Conservation (phyloP, 2,888 invertebrate species). For the Epirrhoe alternata region DNA sequence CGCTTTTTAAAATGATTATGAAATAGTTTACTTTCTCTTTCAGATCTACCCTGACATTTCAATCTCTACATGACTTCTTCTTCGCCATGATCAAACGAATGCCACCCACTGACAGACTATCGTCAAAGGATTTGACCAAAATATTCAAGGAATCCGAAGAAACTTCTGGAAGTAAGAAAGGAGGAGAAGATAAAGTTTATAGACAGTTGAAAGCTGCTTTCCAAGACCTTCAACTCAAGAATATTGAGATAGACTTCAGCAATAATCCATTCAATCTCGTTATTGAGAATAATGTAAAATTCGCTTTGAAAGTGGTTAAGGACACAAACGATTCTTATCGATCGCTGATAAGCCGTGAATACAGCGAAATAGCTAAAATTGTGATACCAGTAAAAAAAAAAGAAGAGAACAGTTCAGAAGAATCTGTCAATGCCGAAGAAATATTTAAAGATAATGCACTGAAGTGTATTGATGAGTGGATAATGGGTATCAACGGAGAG, state of each 20-base stretch:
- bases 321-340: slow-evolving; percentile 67
- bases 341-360: slow-evolving; percentile 67
- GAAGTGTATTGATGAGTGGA: slow-evolving; percentile 85
- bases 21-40: slow-evolving; percentile 43
- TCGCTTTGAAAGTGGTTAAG: slow-evolving; percentile 67
- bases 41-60: slow-evolving; percentile 73
- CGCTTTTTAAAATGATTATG: background rate
- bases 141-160: slow-evolving; percentile 68
- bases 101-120: slow-evolving; percentile 66
- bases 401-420: slow-evolving; percentile 61
- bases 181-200: slow-evolving; percentile 72
- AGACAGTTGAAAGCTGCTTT: slow-evolving; percentile 65
- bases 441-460: slow-evolving; percentile 70
- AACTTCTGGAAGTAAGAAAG: slow-evolving; percentile 62
- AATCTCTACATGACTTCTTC: slow-evolving; percentile 79
- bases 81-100: slow-evolving; percentile 70
- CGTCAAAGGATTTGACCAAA: slow-evolving; percentile 71
- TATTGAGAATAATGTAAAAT: slow-evolving; percentile 75
- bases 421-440: slow-evolving; percentile 62
- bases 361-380: slow-evolving; percentile 68
- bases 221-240: slow-evolving; percentile 70
- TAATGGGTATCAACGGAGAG: slow-evolving; percentile 84
- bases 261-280: slow-evolving; percentile 77
- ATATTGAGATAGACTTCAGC: slow-evolving; percentile 67
- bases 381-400: slow-evolving; percentile 65